Conservation (phyloP, 2,113 vertebrate genomes). For the Nettapus auritus region DNA sequence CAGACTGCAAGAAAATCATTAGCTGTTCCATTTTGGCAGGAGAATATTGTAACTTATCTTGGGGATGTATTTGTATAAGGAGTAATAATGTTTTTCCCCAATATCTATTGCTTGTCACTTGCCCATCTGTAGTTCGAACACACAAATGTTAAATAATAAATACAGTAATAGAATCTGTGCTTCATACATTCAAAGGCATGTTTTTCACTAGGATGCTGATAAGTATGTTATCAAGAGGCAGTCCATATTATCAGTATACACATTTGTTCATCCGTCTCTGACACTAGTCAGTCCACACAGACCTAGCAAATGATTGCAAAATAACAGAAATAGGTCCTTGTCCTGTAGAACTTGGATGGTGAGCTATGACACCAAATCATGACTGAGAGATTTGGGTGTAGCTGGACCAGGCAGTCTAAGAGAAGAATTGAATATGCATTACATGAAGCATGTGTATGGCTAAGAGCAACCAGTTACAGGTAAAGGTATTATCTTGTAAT, state of each 20-base stretch:
- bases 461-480: background rate
- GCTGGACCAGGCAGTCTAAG: background rate
- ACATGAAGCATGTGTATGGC: background rate
- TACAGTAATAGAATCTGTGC: background rate
- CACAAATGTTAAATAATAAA: conserved; percentile 38
- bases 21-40: conserved; percentile 45
- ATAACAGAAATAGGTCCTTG: background rate
- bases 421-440: background rate
- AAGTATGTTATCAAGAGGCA: background rate
- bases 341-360: background rate
- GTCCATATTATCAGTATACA: background rate
- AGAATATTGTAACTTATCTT: conserved; percentile 42
- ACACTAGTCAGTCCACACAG: background rate
- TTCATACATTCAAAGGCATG: background rate
- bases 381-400: background rate
- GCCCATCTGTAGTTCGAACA: conserved; percentile 33
- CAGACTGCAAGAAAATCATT: conserved; percentile 48
- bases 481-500: background rate
- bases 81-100: conserved; percentile 54
- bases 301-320: background rate
- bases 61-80: conserved; percentile 36
- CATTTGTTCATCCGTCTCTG: background rate
- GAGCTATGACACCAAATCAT: background rate
- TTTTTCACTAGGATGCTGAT: background rate
- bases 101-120: conserved; percentile 44